phyloP scores from a whole-genome alignment of 2,888 invertebrate genomes.

The Pogonocherus hispidulus region DNA sequence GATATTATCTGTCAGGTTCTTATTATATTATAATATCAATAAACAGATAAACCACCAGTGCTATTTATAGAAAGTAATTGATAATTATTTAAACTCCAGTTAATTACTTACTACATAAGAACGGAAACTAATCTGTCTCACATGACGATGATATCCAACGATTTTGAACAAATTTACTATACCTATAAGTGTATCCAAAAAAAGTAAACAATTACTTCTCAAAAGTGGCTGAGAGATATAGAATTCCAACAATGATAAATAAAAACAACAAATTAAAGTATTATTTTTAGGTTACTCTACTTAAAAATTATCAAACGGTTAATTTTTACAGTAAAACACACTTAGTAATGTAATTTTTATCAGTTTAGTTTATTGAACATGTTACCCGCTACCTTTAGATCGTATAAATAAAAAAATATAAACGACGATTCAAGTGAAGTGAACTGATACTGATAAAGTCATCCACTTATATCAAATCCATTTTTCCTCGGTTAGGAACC shows the following conservation, averaged over 20 bases:
- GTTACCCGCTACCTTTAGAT: neutral
- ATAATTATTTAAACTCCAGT: conserved; percentile 21
- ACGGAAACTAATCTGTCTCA: conserved; percentile 1
- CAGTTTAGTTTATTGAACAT: conserved; percentile 9
- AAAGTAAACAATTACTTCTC: neutral
- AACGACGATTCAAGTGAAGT: conserved; percentile 2
- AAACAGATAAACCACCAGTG: conserved; percentile 24
- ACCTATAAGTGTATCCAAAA: neutral
- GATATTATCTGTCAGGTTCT: conserved; percentile 27
- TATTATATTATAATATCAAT: conserved; percentile 29
- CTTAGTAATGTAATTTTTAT: conserved; percentile 13
- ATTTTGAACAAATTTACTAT: no score
- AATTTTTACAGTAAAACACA: conserved; percentile 11
- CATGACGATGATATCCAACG: neutral
- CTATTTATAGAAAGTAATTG: conserved; percentile 27
- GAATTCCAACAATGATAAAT: conserved; percentile 21
- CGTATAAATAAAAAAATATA: conserved; percentile 3
- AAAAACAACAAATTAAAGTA: conserved; percentile 12
- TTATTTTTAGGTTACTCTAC: conserved; percentile 17
- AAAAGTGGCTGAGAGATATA: conserved; percentile 9
- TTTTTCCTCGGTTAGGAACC: neutral
- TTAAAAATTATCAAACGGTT: conserved; percentile 18
- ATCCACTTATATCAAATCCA: conserved; percentile 5
- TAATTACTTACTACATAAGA: conserved; percentile 1
- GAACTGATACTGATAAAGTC: conserved; percentile 23